Base-by-base conservation (phyloP, 2,797 vertebrate species). In the Cuniculus paca region DNA sequence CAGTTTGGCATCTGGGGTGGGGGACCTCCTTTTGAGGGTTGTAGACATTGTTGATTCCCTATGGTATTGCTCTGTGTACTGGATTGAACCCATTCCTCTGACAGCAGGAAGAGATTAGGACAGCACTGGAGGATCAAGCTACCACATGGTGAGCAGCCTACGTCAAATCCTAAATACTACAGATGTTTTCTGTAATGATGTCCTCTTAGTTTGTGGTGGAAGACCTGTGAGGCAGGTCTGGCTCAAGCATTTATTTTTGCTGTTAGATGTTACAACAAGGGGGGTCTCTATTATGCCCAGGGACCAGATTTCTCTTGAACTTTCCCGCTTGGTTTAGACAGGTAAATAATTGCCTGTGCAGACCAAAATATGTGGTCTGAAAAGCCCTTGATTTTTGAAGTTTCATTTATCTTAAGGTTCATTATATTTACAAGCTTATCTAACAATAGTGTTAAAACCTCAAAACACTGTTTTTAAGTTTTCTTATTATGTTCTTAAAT, bases 371-470 rank as follows among this genome's bases (percentile, higher is more conserved):
- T 17, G 5, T 65, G 34, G 45, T 70, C 26, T 68, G 60, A 82
- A 81, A 95, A 60, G 2, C 58, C 91, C 50, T 54, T 60, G 17
- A 14, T 31, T 0, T 85, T 79, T 74, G 28, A 81, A 82, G 13
- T 75, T 94, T 94, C 34, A 45, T 72, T 91, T 91, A 39, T 77
- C 5, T 58, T 60, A 88, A 90, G 12, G 31, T 26, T 72, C 8
- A 93, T 61, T 93, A 36, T 92, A 80, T 60, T 97, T 50, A 39
- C 7, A 82, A 95, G 50, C 0, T 52, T 84, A 68, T 36, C 24
- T 85, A 61, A 85, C 4, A 80, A 81, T 8, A 70, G 2, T 48
- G 12, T 79, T 91, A 89, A 85, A 17, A 8, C 6, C 77, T 91
- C 70, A 70, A 24, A 88, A 75, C 12, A 77, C 0, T 10, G 70